Base-by-base conservation (phyloP, 1,140 invertebrate genomes). In the Triops longicaudatus region DNA sequence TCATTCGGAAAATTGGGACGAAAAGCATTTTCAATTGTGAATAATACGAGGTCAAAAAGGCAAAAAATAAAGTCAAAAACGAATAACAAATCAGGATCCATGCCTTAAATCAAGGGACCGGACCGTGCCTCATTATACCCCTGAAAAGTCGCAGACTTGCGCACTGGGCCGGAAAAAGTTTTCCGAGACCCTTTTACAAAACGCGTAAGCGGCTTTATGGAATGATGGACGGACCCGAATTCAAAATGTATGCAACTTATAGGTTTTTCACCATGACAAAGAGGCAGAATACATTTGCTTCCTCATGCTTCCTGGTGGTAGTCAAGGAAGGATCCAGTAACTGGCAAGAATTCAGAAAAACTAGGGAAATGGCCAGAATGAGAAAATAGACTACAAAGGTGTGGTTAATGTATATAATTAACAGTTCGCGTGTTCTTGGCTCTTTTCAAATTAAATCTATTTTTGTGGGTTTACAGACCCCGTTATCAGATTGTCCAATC, bases 231-330 rank as follows among this genome's bases (percentile, higher is more conserved):
- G 31, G 31, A 37, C 31, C 31, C n/a, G 50, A 22, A 17, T n/a
- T 63, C 6, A 1, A 63, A n/a, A 63, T 63, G 22, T 63, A 63
- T 63, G 50, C 50, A 63, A 63, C 50, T 63, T 63, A 63, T 63
- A 63, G 50, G 50, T 17, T 63, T n/a, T 63, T 63, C 22, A 63
- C 50, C 50, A 63, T 63, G n/a, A 63, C 50, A 9, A 63, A 22
- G 22, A 63, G 50, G 31, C 14, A 63, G 50, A 63, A 63, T 63
- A 63, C 50, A 63, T 63, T 22, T 63, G 50, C 50, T 14, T 63
- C 50, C 50, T 63, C 50, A 63, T 63, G 50, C 50, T 63, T 63
- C 50, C 50, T 63, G 50, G 50, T 63, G 50, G 22, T 22, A 63
- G 50, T 22, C 10, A 63, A n/a, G 22, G 50, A 63, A 17, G 22